A percentile compares a stretch with the other conserved stretches of the same genome.
phyloP scores from a whole-genome alignment of 2,113 vertebrate genomes.

The Zosterops borbonicus region DNA sequence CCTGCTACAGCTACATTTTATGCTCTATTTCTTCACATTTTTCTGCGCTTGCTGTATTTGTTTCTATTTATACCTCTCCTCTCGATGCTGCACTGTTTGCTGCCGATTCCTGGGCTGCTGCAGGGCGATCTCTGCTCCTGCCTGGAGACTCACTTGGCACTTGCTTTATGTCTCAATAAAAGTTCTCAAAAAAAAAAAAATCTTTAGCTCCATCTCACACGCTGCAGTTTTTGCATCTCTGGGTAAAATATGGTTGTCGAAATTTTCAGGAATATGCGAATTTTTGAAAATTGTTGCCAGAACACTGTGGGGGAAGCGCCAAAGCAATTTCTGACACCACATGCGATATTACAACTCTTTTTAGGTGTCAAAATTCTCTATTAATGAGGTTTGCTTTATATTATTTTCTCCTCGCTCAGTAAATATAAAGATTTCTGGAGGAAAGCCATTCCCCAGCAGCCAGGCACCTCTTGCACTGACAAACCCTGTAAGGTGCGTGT shows the following conservation, averaged over 20 bases:
- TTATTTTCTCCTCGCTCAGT: background rate
- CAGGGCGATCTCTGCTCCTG: background rate
- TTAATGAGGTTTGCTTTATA: background rate
- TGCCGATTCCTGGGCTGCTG: background rate
- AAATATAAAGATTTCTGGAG: background rate
- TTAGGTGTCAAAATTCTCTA: background rate
- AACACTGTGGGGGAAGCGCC: background rate
- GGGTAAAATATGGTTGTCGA: background rate
- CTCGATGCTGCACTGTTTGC: background rate
- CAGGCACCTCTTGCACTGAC: background rate
- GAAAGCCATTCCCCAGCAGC: background rate
- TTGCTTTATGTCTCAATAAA: background rate
- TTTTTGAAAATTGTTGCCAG: background rate
- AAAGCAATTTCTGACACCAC: constrained; percentile 58
- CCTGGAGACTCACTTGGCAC: background rate
- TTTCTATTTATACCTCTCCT: background rate
- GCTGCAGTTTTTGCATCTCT: background rate
- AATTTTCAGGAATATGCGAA: background rate
- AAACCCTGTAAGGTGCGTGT: background rate
- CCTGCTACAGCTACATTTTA: background rate
- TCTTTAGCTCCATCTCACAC: background rate
- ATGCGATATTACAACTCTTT: background rate
- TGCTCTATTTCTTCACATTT: background rate
- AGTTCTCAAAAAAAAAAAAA: background rate
- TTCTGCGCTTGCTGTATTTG: background rate